A percentile compares a stretch with the other conserved stretches of the same genome.
Evolutionary conservation across 2,113 vertebrate species (phyloP).

Genomic region (Amphilophus citrinellus): DNA sequence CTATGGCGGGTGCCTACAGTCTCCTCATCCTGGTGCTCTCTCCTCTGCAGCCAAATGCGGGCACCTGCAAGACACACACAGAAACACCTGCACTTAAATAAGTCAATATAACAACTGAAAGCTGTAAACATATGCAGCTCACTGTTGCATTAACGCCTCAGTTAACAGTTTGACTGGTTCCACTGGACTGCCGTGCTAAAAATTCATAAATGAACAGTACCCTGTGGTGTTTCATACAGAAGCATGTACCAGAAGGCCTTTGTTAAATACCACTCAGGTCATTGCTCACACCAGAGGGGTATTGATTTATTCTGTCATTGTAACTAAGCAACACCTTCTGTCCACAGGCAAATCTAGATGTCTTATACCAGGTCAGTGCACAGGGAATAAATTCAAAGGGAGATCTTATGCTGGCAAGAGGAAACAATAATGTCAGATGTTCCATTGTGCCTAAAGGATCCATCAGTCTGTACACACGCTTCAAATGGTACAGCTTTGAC

Average conservation of each 20-base stretch:
- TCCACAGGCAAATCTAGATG: constrained; percentile 28
- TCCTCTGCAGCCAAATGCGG: constrained; percentile 86
- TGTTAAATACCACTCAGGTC: constrained; percentile 48
- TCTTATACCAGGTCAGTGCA: constrained; percentile 26
- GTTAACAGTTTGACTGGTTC: background rate
- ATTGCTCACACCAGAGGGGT: constrained; percentile 47
- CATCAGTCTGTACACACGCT: background rate
- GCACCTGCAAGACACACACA: constrained; percentile 87
- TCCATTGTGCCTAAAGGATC: constrained; percentile 5
- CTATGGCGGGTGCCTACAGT: constrained; percentile 95
- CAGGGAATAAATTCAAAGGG: constrained; percentile 27
- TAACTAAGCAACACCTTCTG: constrained; percentile 66
- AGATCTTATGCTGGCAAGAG: background rate
- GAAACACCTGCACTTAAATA: constrained; percentile 35
- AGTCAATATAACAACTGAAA: background rate
- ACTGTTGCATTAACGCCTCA: background rate
- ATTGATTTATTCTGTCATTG: constrained; percentile 63
- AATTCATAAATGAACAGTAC: background rate
- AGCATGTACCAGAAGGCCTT: constrained; percentile 26
- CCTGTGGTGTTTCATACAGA: constrained; percentile 30
- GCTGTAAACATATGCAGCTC: background rate
- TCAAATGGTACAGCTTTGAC: constrained; percentile 23
- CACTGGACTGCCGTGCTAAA: constrained; percentile 2
- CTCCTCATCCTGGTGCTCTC: constrained; percentile 95
- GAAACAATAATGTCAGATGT: constrained; percentile 11